These are phyloP conservation scores for Chrysopa pallens DNA, from an alignment of 1,140 invertebrate genomes.

Conservation along the genomic window DNA sequence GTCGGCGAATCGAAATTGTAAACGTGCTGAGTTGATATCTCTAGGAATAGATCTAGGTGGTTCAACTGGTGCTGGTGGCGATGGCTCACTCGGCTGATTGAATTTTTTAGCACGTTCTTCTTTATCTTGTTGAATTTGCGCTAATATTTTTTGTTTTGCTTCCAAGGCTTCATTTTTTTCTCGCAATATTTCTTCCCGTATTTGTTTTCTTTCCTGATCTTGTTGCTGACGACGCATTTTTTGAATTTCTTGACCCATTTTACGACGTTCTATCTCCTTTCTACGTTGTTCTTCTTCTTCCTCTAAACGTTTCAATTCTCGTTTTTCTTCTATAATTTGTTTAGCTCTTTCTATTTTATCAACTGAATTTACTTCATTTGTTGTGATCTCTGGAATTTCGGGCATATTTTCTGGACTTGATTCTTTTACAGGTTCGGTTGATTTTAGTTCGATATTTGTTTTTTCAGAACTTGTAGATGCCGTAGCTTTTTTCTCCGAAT, in stretches of 20 bases:
- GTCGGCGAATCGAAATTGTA: constrained; percentile 71
- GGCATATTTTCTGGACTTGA: constrained; percentile 16
- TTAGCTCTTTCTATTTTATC: constrained; percentile 23
- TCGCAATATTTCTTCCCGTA: constrained; percentile 44
- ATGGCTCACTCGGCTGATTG: neutral
- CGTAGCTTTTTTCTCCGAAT: neutral
- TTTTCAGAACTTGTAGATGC: neutral
- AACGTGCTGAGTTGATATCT: constrained; percentile 26
- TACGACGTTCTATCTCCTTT: constrained; percentile 50
- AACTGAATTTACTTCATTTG: constrained; percentile 7
- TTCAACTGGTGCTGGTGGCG: neutral
- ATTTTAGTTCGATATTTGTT: constrained; percentile 1
- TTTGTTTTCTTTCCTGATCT: constrained; percentile 52
- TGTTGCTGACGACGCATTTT: constrained; percentile 49
- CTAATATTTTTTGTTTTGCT: constrained; percentile 45
- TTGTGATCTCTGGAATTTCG: constrained; percentile 4
- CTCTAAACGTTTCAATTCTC: constrained; percentile 34
- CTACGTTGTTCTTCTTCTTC: constrained; percentile 44
- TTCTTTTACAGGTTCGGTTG: constrained; percentile 1
- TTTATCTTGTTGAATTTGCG: constrained; percentile 60
- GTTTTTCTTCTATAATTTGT: constrained; percentile 37
- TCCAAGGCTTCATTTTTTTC: constrained; percentile 49
- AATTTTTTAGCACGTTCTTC: constrained; percentile 29
- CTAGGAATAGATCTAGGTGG: neutral
- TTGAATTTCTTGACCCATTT: constrained; percentile 47